Conservation (phyloP, 2,113 vertebrate genomes). For the Andinoacara biseriatus region DNA sequence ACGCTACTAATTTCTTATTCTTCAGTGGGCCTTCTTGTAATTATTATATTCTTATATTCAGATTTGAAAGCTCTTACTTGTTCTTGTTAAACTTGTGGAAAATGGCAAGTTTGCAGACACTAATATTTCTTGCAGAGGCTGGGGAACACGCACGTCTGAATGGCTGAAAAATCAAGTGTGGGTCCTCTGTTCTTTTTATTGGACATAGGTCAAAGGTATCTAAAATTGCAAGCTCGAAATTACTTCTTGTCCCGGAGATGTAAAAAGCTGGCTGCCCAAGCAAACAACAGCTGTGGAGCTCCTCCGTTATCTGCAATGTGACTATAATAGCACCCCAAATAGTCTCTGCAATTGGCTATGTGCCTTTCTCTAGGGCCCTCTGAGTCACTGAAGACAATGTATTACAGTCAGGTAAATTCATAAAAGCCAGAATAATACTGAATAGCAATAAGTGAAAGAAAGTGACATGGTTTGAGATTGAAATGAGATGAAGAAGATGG, state of each 20-base stretch:
- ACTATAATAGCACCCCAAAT: conserved; percentile 29
- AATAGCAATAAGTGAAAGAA: conserved; percentile 56
- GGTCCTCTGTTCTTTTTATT: neutral
- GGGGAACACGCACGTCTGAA: neutral
- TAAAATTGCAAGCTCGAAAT: conserved; percentile 28
- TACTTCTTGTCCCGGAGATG: conserved; percentile 9
- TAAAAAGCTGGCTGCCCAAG: conserved; percentile 19
- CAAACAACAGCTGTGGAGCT: conserved; percentile 16
- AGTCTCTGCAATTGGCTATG: conserved; percentile 19
- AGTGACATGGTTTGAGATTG: conserved; percentile 69
- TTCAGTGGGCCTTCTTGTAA: neutral
- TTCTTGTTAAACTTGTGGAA: neutral
- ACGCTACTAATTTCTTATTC: neutral
- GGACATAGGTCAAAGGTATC: neutral
- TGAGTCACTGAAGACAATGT: conserved; percentile 45
- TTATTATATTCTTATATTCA: neutral
- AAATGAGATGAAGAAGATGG: conserved; percentile 66
- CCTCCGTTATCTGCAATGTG: neutral
- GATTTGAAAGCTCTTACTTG: neutral
- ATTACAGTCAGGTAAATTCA: conserved; percentile 49
- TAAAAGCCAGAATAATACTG: conserved; percentile 49
- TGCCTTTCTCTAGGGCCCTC: conserved; percentile 29
- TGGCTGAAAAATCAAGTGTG: neutral
- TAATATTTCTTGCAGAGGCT: neutral
- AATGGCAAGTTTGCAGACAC: neutral